phyloP scores from a whole-genome alignment of 2,797 vertebrate species.

The Cossypha polioptera region DNA sequence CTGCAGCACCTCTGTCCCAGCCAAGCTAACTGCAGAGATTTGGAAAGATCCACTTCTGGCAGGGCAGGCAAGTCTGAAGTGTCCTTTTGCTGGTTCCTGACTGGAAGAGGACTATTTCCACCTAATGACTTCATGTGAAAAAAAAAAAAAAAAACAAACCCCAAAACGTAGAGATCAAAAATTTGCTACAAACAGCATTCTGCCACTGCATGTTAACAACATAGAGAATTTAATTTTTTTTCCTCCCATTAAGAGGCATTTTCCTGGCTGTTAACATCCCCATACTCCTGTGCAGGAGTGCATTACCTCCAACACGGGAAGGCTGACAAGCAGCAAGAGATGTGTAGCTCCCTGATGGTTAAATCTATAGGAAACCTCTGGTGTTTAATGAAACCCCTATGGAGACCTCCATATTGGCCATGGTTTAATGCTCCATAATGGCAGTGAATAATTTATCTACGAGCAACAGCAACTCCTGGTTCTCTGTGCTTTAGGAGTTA shows the following conservation, averaged over 20 bases:
- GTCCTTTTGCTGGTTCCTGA: not conserved
- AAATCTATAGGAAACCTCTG: conserved; percentile 54
- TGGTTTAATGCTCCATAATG: conserved; percentile 71
- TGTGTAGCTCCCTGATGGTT: conserved; percentile 17
- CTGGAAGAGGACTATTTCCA: not conserved
- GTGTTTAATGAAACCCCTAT: conserved; percentile 72
- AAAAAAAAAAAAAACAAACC: not conserved
- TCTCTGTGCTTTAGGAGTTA: conserved; percentile 72
- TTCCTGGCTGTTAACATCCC: conserved; percentile 27
- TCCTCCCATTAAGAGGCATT: not conserved
- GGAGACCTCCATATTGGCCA: conserved; percentile 64
- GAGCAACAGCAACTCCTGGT: conserved; percentile 57
- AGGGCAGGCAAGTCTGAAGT: not conserved
- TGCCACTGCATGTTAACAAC: not conserved
- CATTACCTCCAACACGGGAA: conserved; percentile 13
- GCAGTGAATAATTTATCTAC: conserved; percentile 73
- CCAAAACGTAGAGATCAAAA: not conserved
- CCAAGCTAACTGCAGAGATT: not conserved
- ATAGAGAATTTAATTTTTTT: not conserved
- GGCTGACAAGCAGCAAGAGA: conserved; percentile 17
- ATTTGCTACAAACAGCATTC: not conserved
- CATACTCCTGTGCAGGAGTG: conserved; percentile 8
- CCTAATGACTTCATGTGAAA: not conserved
- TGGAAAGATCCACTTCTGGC: not conserved
- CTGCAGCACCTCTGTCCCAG: not conserved